These are phyloP conservation scores for Dexiosoma caninum DNA, from an alignment of 2,888 invertebrate genomes.

Conservation along the genomic window DNA sequence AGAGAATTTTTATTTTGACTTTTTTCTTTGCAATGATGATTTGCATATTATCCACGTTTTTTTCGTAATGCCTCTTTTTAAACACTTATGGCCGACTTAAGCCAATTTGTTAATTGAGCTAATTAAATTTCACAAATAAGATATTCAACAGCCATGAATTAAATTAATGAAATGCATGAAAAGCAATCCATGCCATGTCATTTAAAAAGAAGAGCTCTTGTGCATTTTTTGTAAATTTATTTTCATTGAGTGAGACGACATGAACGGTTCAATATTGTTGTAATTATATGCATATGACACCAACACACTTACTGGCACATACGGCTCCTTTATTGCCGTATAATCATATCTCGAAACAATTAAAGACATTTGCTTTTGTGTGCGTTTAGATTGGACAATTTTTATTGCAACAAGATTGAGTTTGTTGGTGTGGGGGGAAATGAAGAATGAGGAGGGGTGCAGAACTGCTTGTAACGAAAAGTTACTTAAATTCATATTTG, in stretches of 20 bases:
- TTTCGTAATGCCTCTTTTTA: not conserved
- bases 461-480: too few species aligned
- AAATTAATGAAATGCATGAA: not conserved
- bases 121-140: not conserved
- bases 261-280: constrained; percentile 16
- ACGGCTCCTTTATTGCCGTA: too few species aligned
- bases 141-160: not conserved
- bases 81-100: not conserved
- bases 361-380: too few species aligned
- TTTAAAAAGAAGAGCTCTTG: not conserved
- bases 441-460: too few species aligned
- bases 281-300: not conserved
- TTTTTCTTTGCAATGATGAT: too few species aligned
- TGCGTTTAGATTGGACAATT: too few species aligned
- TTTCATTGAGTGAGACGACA: constrained; percentile 10
- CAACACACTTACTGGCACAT: not conserved
- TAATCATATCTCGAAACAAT: too few species aligned
- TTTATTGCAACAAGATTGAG: too few species aligned
- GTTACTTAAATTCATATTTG: too few species aligned
- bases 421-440: too few species aligned
- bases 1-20: too few species aligned
- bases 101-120: constrained; percentile 9
- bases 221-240: constrained; percentile 6
- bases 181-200: not conserved
- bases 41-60: too few species aligned